These are phyloP conservation scores for Chionoecetes opilio DNA, from an alignment of 1,140 invertebrate genomes.

Conservation along the genomic window DNA sequence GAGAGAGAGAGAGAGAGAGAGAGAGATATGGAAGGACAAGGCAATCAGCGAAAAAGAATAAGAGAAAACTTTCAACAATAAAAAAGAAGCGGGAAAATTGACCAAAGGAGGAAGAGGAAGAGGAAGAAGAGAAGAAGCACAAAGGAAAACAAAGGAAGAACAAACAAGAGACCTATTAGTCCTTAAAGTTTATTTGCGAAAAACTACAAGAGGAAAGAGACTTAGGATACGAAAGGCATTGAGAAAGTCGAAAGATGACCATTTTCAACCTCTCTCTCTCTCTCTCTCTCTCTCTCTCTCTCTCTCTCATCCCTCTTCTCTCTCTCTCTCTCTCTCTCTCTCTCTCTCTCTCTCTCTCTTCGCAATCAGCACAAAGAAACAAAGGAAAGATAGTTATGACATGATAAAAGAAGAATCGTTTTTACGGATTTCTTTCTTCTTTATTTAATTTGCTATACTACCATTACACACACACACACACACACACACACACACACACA, in stretches of 20 bases:
- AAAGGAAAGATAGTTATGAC: neutral
- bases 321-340: constrained; percentile 25
- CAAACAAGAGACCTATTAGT: too few species aligned
- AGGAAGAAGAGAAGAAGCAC: neutral
- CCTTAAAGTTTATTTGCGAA: too few species aligned
- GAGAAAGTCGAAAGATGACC: too few species aligned
- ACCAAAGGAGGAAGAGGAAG: neutral
- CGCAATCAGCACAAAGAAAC: neutral
- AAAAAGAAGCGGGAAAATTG: neutral
- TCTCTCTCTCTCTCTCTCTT: neutral
- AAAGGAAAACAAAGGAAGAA: neutral
- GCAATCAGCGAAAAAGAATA: neutral
- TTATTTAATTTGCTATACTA: neutral
- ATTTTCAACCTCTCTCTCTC: neutral
- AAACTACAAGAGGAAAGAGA: too few species aligned
- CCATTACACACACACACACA: neutral
- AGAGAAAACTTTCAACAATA: neutral
- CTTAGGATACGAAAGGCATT: too few species aligned
- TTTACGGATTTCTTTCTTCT: neutral
- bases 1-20: neutral
- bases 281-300: constrained; percentile 17
- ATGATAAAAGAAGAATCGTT: neutral
- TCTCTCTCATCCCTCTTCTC: too few species aligned
- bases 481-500: constrained; percentile 16
- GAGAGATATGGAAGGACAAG: neutral